phyloP scores from a whole-genome alignment of 2,888 invertebrate genomes.

The Eupithecia insigniata region DNA sequence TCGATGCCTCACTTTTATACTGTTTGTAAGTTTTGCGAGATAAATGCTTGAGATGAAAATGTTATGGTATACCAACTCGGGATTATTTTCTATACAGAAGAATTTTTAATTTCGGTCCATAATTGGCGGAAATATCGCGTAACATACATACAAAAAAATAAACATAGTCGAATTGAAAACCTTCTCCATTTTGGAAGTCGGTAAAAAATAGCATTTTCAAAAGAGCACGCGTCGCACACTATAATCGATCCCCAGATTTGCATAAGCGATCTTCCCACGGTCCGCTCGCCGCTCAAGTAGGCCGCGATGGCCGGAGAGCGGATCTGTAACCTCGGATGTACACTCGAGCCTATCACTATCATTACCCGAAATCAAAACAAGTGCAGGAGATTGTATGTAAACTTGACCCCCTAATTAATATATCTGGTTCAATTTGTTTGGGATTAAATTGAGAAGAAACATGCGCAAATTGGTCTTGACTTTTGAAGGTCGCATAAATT shows the following conservation, averaged over 20 bases:
- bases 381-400: constrained; percentile 17
- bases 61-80: too few relatives aligned
- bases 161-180: too few relatives aligned
- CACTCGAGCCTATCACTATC: constrained; percentile 36
- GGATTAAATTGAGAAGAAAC: not conserved
- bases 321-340: constrained; percentile 71
- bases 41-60: too few relatives aligned
- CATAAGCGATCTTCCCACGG: constrained; percentile 80
- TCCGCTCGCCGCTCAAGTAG: constrained; percentile 71
- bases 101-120: too few relatives aligned
- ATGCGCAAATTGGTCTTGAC: not conserved
- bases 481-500: not conserved
- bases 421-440: constrained; percentile 1
- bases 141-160: too few relatives aligned
- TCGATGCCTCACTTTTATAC: too few relatives aligned
- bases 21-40: too few relatives aligned
- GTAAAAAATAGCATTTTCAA: constrained; percentile 72
- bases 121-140: too few relatives aligned
- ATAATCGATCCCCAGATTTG: constrained; percentile 80
- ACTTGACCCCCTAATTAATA: constrained; percentile 15
- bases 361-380: constrained; percentile 25
- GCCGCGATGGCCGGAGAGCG: constrained; percentile 73
- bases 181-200: too few relatives aligned
- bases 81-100: too few relatives aligned
- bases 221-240: constrained; percentile 54